phyloP scores from a whole-genome alignment of 2,113 vertebrate genomes.

The Meriones unguiculatus region DNA sequence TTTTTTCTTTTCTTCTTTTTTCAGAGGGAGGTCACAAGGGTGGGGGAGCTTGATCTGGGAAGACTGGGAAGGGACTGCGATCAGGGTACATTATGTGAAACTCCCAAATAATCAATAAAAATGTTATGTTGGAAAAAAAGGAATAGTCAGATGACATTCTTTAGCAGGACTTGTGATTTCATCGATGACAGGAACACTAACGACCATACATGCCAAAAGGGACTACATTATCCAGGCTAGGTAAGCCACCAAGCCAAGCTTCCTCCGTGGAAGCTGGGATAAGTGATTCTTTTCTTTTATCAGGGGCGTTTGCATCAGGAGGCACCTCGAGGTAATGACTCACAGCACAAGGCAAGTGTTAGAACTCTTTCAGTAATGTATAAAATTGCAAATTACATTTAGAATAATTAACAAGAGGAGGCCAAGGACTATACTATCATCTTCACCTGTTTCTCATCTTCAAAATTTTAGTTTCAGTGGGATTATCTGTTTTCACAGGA shows the following conservation, averaged over 20 bases:
- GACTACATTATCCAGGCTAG: background rate
- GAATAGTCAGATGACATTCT: background rate
- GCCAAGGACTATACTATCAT: background rate
- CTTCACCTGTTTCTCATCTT: background rate
- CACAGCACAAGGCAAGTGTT: background rate
- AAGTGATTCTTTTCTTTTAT: background rate
- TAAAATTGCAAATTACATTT: background rate
- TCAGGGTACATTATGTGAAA: background rate
- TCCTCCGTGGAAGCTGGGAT: background rate
- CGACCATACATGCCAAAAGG: background rate
- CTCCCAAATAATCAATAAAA: background rate
- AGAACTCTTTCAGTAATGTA: background rate
- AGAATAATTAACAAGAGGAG: background rate
- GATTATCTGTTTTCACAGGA: background rate
- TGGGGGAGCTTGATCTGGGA: background rate
- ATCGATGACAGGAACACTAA: background rate
- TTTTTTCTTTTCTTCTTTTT: background rate
- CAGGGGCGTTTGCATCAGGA: background rate
- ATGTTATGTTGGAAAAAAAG: background rate
- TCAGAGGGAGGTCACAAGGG: background rate
- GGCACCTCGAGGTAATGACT: background rate
- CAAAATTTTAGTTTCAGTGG: conserved; percentile 17
- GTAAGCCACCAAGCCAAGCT: background rate
- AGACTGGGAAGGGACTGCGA: background rate
- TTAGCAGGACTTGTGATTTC: background rate